Evolutionary conservation across 2,113 vertebrate genomes (phyloP).

Genomic region (Pholis gunnellus): DNA sequence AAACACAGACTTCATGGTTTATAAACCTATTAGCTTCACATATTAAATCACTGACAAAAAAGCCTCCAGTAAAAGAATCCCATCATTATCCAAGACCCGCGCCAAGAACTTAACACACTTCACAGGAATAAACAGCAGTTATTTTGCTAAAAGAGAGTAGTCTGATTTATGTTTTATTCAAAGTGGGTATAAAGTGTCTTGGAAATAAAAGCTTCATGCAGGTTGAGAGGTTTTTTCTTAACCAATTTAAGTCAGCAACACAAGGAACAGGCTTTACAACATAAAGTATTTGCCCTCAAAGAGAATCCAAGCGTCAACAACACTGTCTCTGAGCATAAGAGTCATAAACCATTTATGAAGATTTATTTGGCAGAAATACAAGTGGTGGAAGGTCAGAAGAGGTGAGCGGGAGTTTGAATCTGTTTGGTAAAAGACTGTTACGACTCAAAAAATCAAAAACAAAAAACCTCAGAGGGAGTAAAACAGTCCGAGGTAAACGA

Average conservation of each 20-base stretch:
- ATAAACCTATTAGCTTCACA: slow-evolving; percentile 36
- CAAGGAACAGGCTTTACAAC: slow-evolving; percentile 4
- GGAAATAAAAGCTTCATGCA: slow-evolving; percentile 20
- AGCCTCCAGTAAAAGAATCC: slow-evolving; percentile 36
- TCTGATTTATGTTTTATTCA: slow-evolving; percentile 59
- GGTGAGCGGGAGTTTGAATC: slow-evolving; percentile 27
- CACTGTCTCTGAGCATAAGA: background rate
- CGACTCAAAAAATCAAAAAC: background rate
- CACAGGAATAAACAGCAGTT: slow-evolving; percentile 26
- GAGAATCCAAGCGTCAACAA: slow-evolving; percentile 8
- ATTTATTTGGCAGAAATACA: slow-evolving; percentile 40
- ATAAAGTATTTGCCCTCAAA: slow-evolving; percentile 20
- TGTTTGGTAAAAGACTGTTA: slow-evolving; percentile 31
- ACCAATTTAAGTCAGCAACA: slow-evolving; percentile 3
- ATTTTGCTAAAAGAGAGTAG: slow-evolving; percentile 29
- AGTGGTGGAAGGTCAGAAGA: slow-evolving; percentile 29
- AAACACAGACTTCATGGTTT: slow-evolving; percentile 27
- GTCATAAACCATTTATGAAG: slow-evolving; percentile 35
- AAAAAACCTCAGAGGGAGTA: background rate
- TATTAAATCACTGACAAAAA: slow-evolving; percentile 47
- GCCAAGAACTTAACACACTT: slow-evolving; percentile 29
- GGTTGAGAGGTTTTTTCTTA: slow-evolving; percentile 36
- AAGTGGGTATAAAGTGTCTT: slow-evolving; percentile 32
- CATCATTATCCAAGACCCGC: slow-evolving; percentile 22
- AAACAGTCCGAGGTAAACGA: slow-evolving; percentile 12